Conservation (phyloP, 1,140 invertebrate genomes). For the Laupala kohalensis region DNA sequence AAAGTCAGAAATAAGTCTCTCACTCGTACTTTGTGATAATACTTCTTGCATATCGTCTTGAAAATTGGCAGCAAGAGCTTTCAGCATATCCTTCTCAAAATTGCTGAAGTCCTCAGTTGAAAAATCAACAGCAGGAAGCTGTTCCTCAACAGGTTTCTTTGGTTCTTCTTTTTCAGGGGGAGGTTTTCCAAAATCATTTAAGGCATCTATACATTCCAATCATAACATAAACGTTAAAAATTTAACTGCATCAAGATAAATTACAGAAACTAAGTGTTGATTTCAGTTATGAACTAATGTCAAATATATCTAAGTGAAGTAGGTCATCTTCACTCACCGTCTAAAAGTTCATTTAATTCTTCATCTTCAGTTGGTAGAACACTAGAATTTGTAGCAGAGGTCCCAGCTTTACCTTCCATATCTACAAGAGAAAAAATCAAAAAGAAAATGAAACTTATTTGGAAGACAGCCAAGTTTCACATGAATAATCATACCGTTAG, state of each 20-base stretch:
- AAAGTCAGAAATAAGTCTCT: neutral
- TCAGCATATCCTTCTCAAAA: neutral
- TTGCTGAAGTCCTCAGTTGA: slow-evolving; percentile 42
- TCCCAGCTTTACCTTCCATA: neutral
- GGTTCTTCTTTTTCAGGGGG: slow-evolving; percentile 15
- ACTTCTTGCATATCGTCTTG: slow-evolving; percentile 44
- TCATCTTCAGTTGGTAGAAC: slow-evolving; percentile 20
- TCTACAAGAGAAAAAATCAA: neutral
- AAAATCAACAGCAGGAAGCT: slow-evolving; percentile 12
- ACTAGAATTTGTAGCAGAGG: neutral
- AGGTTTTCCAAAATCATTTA: slow-evolving; percentile 38
- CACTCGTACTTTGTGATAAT: slow-evolving; percentile 19
- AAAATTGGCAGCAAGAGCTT: slow-evolving; percentile 34
- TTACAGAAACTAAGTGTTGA: neutral
- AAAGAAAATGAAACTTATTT: neutral
- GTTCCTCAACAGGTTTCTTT: neutral
- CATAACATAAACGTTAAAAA: neutral
- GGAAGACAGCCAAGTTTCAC: neutral
- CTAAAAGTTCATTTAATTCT: slow-evolving; percentile 31
- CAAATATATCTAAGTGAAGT: neutral
- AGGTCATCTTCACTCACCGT: slow-evolving; percentile 22
- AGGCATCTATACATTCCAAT: slow-evolving; percentile 31
- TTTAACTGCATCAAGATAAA: neutral
- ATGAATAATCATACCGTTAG: neutral
- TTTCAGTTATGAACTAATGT: neutral